phyloP scores from a whole-genome alignment of 1,140 invertebrate species.

The Cyclina sinensis region DNA sequence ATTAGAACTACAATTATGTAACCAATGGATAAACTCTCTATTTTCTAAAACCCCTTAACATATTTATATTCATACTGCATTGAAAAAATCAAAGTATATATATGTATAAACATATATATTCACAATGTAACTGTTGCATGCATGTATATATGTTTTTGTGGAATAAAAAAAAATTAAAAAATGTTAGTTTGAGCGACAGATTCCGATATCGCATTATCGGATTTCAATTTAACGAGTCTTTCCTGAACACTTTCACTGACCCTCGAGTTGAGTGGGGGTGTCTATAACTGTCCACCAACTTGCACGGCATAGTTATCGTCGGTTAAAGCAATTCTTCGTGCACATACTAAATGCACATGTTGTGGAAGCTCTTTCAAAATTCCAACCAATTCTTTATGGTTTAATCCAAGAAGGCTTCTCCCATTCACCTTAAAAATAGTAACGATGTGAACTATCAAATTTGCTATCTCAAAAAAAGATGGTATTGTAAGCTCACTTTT shows the following conservation, averaged over 20 bases:
- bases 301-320: slow-evolving; percentile 78
- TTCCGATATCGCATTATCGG: slow-evolving; percentile 92
- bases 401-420: slow-evolving; percentile 96
- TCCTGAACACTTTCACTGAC: slow-evolving; percentile 87
- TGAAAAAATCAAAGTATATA: no score
- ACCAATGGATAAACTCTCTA: no score
- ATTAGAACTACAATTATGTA: no score
- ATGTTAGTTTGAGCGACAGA: slow-evolving; percentile 87
- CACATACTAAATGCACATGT: slow-evolving; percentile 97
- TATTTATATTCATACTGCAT: no score
- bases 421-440: slow-evolving; percentile 94
- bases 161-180: slow-evolving; percentile 96
- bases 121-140: no score
- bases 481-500: no score
- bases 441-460: no score
- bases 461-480: no score
- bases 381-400: slow-evolving; percentile 97
- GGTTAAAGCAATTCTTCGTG: slow-evolving; percentile 87
- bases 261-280: slow-evolving; percentile 69
- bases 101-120: no score
- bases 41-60: no score
- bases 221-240: slow-evolving; percentile 98
- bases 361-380: slow-evolving; percentile 98
- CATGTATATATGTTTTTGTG: no score
- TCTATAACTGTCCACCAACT: slow-evolving; percentile 68